Evolutionary conservation across 1,140 invertebrate species (phyloP).

Genomic region (Ips typographus): DNA sequence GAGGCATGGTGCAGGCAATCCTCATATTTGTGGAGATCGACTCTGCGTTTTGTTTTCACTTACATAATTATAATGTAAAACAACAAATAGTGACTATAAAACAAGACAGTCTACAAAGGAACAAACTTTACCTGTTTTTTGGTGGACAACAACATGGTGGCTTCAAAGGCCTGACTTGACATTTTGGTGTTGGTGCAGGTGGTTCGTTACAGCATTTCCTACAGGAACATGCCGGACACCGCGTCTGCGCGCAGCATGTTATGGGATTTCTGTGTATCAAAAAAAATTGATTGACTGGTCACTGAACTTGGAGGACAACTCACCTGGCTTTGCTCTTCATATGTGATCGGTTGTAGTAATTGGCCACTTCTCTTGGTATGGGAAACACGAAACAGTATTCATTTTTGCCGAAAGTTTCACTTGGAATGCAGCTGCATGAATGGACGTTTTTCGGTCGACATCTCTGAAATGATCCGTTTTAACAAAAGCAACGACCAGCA

Average conservation of each 20-base stretch:
- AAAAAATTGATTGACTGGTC: neutral
- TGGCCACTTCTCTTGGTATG: slow-evolving; percentile 44
- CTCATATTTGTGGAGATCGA: too few species aligned
- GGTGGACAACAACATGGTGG: slow-evolving; percentile 12
- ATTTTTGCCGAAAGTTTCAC: slow-evolving; percentile 23
- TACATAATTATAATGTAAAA: too few species aligned
- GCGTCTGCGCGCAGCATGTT: neutral
- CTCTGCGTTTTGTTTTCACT: too few species aligned
- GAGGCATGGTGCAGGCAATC: too few species aligned
- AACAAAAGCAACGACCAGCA: neutral
- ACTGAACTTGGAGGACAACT: neutral
- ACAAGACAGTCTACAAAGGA: neutral
- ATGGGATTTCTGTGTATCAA: slow-evolving; percentile 11
- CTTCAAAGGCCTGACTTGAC: slow-evolving; percentile 11
- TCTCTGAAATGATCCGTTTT: slow-evolving; percentile 11
- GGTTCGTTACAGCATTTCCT: slow-evolving; percentile 1
- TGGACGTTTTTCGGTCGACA: slow-evolving; percentile 26
- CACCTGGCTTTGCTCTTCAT: slow-evolving; percentile 29
- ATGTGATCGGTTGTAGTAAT: slow-evolving; percentile 45
- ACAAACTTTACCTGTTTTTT: slow-evolving; percentile 4
- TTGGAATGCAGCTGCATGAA: slow-evolving; percentile 39
- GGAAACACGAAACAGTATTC: slow-evolving; percentile 37
- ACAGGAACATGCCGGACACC: slow-evolving; percentile 6
- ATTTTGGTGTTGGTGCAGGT: neutral
- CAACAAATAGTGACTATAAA: too few species aligned